Base-by-base conservation (phyloP, 2,113 vertebrate species). In the Aramus guarauna region DNA sequence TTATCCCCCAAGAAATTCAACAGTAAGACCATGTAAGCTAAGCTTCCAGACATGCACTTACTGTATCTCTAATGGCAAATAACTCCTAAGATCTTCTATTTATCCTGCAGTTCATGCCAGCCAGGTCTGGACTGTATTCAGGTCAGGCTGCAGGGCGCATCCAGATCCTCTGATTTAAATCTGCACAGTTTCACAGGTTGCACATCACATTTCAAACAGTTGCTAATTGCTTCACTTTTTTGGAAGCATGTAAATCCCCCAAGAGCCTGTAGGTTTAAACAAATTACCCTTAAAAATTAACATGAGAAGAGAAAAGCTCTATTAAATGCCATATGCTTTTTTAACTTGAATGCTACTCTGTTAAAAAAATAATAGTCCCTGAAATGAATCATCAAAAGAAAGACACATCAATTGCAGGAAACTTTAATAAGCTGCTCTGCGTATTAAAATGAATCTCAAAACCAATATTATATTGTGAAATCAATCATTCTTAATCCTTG, bases 201-300 rank as follows among this genome's bases (percentile, higher is more conserved):
- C 50, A 79, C 80, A 66, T 75, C 27, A 32, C 19, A 19, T 71
- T 88, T 71, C 59, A 83, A 90, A 39, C 18, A 32, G 22, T 12
- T 76, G 52, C 50, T 84, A 63, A 90, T 86, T 82, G 30, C 60
- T 75, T 91, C 48, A 81, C 74, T 39, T 87, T 93, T 68, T 53
- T 48, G n/a, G 64, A 79, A 90, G 59, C 89, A 86, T n/a, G 85
- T 86, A 67, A 92, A 91, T 93, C 64, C 85, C 85, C n/a, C 73
- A 86, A 82, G 41, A 85, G 24, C 60, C 63, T 71, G 56, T 75
- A 92, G 68, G 30, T 74, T 96, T 79, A 91, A 92, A 90, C 24
- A 90, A 88, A 95, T 91, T 93, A 55, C 77, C 80, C 68, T 91
- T 92, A 53, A 92, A 95, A 91, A 94, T 71, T 91, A 85, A 55